Conservation (phyloP, 1,140 invertebrate species). For the Pollicipes pollicipes region DNA sequence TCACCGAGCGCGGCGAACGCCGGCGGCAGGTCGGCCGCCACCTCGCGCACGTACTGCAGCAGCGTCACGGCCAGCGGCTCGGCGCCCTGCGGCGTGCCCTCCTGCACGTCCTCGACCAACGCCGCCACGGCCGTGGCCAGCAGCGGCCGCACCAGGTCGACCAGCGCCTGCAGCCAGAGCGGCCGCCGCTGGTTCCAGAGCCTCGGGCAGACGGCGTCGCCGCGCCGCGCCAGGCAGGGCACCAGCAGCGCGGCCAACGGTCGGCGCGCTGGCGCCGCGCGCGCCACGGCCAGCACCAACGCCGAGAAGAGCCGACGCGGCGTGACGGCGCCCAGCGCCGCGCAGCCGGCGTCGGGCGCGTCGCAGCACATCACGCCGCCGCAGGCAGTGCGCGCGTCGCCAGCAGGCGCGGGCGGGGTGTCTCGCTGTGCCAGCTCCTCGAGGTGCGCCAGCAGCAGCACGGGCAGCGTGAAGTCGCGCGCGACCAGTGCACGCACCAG, state of each 20-base stretch:
- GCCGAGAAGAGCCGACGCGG: not conserved
- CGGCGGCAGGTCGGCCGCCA: not conserved
- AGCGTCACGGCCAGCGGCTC: not conserved
- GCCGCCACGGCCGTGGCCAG: not conserved
- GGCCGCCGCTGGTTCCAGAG: not conserved
- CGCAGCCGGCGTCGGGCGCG: not conserved
- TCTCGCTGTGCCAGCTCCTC: not conserved
- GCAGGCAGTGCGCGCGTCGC: not conserved
- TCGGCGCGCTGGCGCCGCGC: too few species aligned
- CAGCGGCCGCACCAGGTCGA: not conserved
- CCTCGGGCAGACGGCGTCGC: not conserved
- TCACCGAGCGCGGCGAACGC: not conserved
- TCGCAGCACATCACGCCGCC: not conserved
- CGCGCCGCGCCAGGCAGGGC: not conserved
- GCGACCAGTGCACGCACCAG: not conserved
- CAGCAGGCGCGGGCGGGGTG: too few species aligned
- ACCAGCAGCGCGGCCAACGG: not conserved
- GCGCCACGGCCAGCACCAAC: not conserved
- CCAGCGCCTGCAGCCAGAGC: not conserved
- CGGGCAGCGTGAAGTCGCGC: not conserved
- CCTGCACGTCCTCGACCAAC: not conserved
- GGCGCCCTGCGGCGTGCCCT: not conserved
- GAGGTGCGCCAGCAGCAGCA: not conserved
- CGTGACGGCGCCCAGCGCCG: not conserved
- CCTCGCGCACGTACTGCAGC: not conserved